Conservation (phyloP, 2,888 invertebrate genomes). For the Platycnemis pennipes region DNA sequence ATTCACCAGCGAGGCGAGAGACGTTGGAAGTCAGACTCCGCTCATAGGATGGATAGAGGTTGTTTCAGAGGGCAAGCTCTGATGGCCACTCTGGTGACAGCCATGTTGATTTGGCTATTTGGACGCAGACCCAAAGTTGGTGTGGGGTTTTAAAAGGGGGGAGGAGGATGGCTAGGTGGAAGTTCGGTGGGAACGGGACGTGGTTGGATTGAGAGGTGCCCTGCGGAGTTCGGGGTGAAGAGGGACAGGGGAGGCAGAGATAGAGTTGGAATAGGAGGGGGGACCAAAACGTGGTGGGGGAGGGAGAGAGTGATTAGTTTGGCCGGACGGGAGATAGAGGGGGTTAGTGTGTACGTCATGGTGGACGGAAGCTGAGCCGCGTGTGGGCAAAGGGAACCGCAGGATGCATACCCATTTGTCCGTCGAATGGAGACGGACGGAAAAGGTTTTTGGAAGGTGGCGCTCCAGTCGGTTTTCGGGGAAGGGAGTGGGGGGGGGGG, state of each 20-base stretch:
- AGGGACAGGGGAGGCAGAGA: background rate
- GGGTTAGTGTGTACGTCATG: constrained; percentile 59
- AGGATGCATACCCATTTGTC: constrained; percentile 63
- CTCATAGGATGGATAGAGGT: background rate
- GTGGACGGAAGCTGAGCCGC: constrained; percentile 50
- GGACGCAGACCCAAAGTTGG: background rate
- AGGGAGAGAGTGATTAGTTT: constrained; percentile 62
- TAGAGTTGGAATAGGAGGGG: background rate
- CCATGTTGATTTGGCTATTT: constrained; percentile 24
- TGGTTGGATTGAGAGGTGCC: background rate
- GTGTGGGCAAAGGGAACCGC: constrained; percentile 61
- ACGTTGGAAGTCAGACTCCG: too few relatives aligned
- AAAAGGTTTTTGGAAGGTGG: constrained; percentile 7
- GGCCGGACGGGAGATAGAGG: constrained; percentile 58
- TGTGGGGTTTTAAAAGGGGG: background rate
- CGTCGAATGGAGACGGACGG: constrained; percentile 49
- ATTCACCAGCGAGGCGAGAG: background rate
- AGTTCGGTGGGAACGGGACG: background rate
- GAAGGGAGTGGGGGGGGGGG: background rate
- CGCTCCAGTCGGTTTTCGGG: background rate
- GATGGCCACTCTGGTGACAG: background rate
- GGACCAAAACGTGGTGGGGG: background rate
- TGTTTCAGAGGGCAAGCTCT: background rate
- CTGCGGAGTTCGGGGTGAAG: background rate
- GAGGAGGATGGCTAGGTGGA: background rate